Percentiles rank a stretch among this genome's conserved stretches.
These are phyloP conservation scores for Ianthella basta DNA, from an alignment of 37 sponge, comb jelly and placozoan genomes.

Conservation along the genomic window DNA sequence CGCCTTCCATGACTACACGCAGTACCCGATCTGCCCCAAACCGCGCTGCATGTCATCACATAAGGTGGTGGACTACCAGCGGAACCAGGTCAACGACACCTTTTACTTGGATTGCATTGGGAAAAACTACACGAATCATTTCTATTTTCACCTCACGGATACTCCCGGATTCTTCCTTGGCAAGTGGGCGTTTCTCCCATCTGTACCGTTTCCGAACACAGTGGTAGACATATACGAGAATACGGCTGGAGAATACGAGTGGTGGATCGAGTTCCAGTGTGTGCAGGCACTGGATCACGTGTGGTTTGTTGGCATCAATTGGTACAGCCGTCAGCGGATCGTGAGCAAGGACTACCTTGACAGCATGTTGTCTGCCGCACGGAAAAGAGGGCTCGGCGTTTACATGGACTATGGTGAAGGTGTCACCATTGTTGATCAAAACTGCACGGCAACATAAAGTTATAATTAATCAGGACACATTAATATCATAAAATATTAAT, in stretches of 20 bases:
- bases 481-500: no score
- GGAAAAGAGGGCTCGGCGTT: constrained; percentile 42
- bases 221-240: constrained; percentile 56
- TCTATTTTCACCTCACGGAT: constrained; percentile 50
- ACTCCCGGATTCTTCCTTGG: constrained; percentile 45
- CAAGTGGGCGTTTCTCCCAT: not conserved
- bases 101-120: constrained; percentile 46
- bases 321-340: constrained; percentile 31
- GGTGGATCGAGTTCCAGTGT: constrained; percentile 71
- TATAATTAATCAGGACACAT: no score
- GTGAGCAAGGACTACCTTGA: constrained; percentile 35
- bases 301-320: constrained; percentile 59
- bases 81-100: constrained; percentile 54
- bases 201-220: constrained; percentile 44
- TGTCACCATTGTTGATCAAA: constrained; percentile 43
- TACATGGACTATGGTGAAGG: constrained; percentile 43
- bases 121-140: not conserved
- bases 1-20: constrained; percentile 69
- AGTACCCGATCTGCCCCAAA: constrained; percentile 55
- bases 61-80: constrained; percentile 36
- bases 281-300: constrained; percentile 52
- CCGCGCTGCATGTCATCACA: constrained; percentile 50
- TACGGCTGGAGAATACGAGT: constrained; percentile 46
- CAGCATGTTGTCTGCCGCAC: constrained; percentile 39
- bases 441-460: no score